A percentile compares a stretch with the other conserved stretches of the same genome.
These are phyloP conservation scores for Cairina moschata DNA, from an alignment of 2,113 vertebrate genomes.

Conservation along the genomic window DNA sequence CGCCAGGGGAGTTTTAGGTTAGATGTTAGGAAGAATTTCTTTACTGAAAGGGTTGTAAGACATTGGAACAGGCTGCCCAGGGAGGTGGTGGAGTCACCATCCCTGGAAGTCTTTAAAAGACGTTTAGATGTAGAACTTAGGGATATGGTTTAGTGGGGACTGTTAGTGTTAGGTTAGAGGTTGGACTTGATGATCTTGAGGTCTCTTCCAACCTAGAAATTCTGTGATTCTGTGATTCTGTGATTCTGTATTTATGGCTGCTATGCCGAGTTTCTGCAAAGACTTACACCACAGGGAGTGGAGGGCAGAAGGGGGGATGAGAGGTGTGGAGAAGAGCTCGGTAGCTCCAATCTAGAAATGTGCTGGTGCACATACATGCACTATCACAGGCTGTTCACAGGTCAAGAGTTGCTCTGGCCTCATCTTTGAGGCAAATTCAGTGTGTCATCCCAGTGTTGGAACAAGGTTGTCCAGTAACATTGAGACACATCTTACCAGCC, in stretches of 20 bases:
- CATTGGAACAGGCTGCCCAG: too few relatives aligned
- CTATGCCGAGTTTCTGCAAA: background rate
- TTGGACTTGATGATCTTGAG: too few relatives aligned
- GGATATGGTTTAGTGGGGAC: too few relatives aligned
- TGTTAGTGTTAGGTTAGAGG: too few relatives aligned
- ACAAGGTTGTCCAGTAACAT: background rate
- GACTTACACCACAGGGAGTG: background rate
- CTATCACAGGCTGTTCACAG: background rate
- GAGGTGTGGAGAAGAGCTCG: background rate
- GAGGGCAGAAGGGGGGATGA: background rate
- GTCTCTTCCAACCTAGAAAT: too few relatives aligned
- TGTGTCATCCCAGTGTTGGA: background rate
- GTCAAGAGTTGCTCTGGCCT: background rate
- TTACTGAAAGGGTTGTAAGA: too few relatives aligned
- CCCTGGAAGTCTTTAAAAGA: too few relatives aligned
- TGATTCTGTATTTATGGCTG: background rate
- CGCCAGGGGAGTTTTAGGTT: too few relatives aligned
- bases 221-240: too few relatives aligned
- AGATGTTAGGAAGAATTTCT: too few relatives aligned
- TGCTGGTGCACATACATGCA: rapidly evolving
- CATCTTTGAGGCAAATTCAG: background rate
- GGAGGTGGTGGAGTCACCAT: too few relatives aligned
- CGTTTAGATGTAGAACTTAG: too few relatives aligned
- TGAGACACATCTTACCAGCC: rapidly evolving
- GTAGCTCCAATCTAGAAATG: background rate